These are phyloP conservation scores for Setophaga coronata DNA, from an alignment of 2,113 vertebrate genomes.

Conservation along the genomic window DNA sequence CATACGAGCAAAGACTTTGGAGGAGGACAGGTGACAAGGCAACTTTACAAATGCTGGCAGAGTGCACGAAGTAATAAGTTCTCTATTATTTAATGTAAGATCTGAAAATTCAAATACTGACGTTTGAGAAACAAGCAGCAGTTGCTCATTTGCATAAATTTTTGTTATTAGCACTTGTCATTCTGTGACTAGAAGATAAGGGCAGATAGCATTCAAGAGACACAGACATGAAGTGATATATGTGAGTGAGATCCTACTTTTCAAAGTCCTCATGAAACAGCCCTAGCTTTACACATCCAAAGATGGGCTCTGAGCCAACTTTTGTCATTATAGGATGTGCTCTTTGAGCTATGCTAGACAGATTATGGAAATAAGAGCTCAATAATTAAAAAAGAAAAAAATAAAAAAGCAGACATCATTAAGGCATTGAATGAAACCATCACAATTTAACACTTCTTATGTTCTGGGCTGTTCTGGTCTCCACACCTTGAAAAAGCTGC, in stretches of 20 bases:
- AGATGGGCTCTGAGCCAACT: background rate
- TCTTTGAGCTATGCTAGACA: background rate
- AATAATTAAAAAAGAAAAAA: background rate
- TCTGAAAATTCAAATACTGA: background rate
- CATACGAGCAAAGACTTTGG: background rate
- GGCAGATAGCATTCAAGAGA: slow-evolving; percentile 12
- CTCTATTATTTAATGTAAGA: background rate
- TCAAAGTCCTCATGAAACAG: slow-evolving; percentile 3
- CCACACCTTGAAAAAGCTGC: background rate
- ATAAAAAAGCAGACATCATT: background rate
- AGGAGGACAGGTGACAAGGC: background rate
- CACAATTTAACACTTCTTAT: background rate
- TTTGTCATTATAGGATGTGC: background rate
- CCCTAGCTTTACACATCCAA: background rate
- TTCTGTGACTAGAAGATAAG: slow-evolving; percentile 26
- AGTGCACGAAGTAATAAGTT: background rate
- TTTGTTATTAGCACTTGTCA: slow-evolving; percentile 58
- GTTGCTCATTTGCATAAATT: slow-evolving; percentile 44
- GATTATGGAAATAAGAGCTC: background rate
- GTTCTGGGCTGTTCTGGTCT: background rate
- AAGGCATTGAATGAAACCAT: background rate
- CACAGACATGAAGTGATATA: background rate
- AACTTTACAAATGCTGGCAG: background rate
- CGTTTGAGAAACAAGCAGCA: slow-evolving; percentile 7
- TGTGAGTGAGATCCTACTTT: slow-evolving; percentile 10